These are phyloP conservation scores for Haliclystus octoradiatus DNA, from an alignment of 30 jellyfish, hydroid and myxozoan genomes.

Conservation along the genomic window DNA sequence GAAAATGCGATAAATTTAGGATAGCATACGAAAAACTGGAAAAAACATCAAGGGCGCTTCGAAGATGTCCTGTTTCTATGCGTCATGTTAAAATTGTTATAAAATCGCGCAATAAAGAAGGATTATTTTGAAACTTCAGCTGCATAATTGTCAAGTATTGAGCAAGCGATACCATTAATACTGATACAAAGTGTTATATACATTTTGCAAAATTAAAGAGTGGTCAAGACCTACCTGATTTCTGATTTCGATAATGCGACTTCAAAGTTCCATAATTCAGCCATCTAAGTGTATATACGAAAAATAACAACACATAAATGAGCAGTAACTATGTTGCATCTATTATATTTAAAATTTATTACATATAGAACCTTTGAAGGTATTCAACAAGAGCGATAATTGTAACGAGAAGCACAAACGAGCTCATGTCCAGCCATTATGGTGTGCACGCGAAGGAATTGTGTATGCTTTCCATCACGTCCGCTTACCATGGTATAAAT, in stretches of 20 bases:
- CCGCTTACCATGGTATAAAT: conserved; percentile 39
- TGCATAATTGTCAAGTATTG: no score
- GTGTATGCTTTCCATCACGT: conserved; percentile 59
- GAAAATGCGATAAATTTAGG: no score
- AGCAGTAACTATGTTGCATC: neutral
- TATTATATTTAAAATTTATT: no score
- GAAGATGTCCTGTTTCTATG: neutral
- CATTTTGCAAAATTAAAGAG: neutral
- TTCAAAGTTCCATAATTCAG: neutral
- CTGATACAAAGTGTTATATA: no score
- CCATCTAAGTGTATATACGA: neutral
- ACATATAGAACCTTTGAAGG: no score
- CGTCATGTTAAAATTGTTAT: neutral
- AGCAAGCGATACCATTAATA: no score
- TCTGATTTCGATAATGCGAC: neutral
- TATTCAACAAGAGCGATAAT: neutral
- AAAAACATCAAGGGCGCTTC: neutral
- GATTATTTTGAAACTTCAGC: neutral
- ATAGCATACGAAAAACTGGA: neutral
- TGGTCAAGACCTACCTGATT: neutral
- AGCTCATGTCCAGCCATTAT: conserved; percentile 30
- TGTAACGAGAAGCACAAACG: conserved; percentile 42
- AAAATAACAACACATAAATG: neutral
- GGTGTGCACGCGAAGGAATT: conserved; percentile 28
- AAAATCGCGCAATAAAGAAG: neutral